Evolutionary conservation across 2,797 vertebrate species (phyloP).

Genomic region (Gastrophryne carolinensis): DNA sequence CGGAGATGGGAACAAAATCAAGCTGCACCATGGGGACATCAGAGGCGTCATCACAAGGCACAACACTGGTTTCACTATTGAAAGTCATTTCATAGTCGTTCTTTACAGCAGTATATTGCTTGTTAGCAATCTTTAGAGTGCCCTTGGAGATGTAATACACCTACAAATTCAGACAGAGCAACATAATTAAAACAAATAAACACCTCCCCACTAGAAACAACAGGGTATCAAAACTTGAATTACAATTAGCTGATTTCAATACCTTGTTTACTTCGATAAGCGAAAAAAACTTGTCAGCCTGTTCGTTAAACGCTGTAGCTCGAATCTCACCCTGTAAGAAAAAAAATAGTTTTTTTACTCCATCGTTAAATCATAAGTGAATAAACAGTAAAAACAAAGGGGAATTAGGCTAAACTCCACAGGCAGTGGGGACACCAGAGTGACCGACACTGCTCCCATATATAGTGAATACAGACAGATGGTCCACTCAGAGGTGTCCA

Average conservation of each 20-base stretch:
- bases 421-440: too few species aligned
- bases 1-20: conserved; percentile 83
- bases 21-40: conserved; percentile 90
- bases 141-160: conserved; percentile 94
- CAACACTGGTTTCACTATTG: conserved; percentile 85
- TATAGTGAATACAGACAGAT: too few species aligned
- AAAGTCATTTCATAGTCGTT: conserved; percentile 85
- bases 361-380: too few species aligned
- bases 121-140: conserved; percentile 94
- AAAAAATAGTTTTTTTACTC: too few species aligned
- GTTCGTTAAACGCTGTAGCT: conserved; percentile 92
- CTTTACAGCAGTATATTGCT: conserved; percentile 86
- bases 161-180: conserved; percentile 64
- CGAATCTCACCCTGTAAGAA: conserved; percentile 89
- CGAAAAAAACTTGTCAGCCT: conserved; percentile 92
- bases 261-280: conserved; percentile 94
- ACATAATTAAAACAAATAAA: conserved; percentile 22
- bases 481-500: too few species aligned
- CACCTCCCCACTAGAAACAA: neutral
- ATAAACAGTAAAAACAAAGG: too few species aligned
- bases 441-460: too few species aligned
- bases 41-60: conserved; percentile 85
- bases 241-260: conserved; percentile 33
- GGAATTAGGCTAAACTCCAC: too few species aligned
- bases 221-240: neutral